Conservation (phyloP, 2,113 vertebrate species). For the Aptenodytes patagonicus region DNA sequence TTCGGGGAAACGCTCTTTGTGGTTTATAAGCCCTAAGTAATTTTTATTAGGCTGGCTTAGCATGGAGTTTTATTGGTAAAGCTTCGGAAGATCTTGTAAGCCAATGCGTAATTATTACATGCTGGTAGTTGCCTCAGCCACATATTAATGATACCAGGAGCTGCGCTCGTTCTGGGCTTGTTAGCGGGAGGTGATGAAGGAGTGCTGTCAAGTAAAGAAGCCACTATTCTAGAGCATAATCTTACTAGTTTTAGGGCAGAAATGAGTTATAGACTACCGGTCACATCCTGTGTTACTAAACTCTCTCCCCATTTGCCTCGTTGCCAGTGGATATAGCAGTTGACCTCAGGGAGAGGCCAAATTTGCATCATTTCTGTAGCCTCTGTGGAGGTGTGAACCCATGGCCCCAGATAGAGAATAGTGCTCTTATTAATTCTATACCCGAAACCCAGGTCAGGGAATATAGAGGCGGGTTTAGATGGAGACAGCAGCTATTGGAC, state of each 20-base stretch:
- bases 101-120: not conserved
- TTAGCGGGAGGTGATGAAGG: not conserved
- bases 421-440: not conserved
- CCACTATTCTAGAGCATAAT: not conserved
- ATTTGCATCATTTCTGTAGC: not conserved
- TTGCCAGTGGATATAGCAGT: not conserved
- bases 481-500: not conserved
- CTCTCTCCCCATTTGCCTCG: not conserved
- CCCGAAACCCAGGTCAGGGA: not conserved
- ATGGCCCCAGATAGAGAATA: not conserved
- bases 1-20: not conserved
- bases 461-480: not conserved
- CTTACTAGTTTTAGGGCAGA: not conserved
- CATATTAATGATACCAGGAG: not conserved
- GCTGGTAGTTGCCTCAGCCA: not conserved
- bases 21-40: not conserved
- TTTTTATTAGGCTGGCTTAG: not conserved
- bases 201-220: not conserved
- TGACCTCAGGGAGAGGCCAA: not conserved
- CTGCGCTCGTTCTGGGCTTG: not conserved
- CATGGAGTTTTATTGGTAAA: not conserved
- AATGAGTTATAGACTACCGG: not conserved
- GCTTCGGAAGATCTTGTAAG: not conserved
- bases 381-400: not conserved
- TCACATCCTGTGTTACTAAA: not conserved